Conservation (phyloP, 2,797 vertebrate species). For the Phalanger gymnotis region DNA sequence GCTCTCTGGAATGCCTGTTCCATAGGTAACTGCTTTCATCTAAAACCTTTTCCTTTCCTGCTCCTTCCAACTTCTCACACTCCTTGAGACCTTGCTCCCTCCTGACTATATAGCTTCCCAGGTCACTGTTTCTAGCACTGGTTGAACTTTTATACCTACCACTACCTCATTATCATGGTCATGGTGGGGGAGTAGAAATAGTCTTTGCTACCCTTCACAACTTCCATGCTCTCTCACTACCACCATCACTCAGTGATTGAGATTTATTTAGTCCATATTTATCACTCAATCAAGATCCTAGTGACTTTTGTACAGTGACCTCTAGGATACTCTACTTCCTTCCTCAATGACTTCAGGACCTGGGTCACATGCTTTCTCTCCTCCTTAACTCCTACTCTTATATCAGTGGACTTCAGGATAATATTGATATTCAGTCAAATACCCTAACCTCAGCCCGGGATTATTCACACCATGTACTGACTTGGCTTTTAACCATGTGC, state of each 20-base stretch:
- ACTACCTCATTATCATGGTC: background rate
- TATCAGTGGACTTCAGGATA: background rate
- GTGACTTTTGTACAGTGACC: background rate
- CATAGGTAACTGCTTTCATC: background rate
- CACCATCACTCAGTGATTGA: background rate
- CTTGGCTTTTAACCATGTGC: background rate
- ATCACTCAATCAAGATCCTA: background rate
- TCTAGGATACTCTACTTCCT: background rate
- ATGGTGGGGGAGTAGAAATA: background rate
- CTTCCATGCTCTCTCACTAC: background rate
- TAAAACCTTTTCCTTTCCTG: background rate
- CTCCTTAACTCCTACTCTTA: background rate
- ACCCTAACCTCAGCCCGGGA: background rate
- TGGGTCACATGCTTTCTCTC: background rate
- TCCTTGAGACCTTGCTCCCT: background rate
- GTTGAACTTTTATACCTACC: background rate
- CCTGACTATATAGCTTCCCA: background rate
- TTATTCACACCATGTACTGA: background rate
- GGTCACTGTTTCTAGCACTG: background rate
- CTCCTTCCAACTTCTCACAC: background rate
- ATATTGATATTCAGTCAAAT: background rate
- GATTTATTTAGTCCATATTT: background rate
- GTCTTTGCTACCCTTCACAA: background rate
- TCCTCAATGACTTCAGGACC: background rate
- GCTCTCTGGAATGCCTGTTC: too few relatives aligned